phyloP scores from a whole-genome alignment of 1,140 invertebrate genomes.

The Dendroctonus valens region DNA sequence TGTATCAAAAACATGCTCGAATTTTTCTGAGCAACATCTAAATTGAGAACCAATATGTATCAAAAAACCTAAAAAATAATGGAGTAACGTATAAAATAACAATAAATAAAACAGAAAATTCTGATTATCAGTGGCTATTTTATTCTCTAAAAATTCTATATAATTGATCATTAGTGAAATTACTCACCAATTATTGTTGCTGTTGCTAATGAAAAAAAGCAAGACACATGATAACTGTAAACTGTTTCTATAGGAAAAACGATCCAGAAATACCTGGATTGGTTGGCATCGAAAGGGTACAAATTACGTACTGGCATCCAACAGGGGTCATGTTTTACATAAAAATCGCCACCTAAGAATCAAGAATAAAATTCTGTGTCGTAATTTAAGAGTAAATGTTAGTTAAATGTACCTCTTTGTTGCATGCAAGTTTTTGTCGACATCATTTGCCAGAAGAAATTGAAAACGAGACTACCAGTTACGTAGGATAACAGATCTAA shows the following conservation, averaged over 20 bases:
- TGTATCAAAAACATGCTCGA: conserved; percentile 14
- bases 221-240: conserved; percentile 1
- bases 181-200: conserved; percentile 5
- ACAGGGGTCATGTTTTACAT: conserved; percentile 16
- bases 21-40: background rate
- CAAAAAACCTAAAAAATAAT: conserved; percentile 5
- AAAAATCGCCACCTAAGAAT: conserved; percentile 11
- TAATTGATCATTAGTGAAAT: no score
- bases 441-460: conserved; percentile 15
- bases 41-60: conserved; percentile 11
- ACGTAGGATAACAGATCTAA: conserved; percentile 22
- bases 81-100: background rate
- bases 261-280: conserved; percentile 1
- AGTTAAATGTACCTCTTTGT: conserved; percentile 10
- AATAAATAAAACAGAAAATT: background rate
- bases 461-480: conserved; percentile 2
- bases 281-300: conserved; percentile 19
- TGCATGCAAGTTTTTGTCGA: conserved; percentile 16
- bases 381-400: no score
- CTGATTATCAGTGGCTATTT: background rate
- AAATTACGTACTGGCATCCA: conserved; percentile 12
- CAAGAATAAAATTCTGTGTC: no score
- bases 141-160: background rate
- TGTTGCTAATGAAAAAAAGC: conserved; percentile 12
- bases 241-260: conserved; percentile 10